Base-by-base conservation (phyloP, 2,888 invertebrate genomes). In the Corbicula japonica region DNA sequence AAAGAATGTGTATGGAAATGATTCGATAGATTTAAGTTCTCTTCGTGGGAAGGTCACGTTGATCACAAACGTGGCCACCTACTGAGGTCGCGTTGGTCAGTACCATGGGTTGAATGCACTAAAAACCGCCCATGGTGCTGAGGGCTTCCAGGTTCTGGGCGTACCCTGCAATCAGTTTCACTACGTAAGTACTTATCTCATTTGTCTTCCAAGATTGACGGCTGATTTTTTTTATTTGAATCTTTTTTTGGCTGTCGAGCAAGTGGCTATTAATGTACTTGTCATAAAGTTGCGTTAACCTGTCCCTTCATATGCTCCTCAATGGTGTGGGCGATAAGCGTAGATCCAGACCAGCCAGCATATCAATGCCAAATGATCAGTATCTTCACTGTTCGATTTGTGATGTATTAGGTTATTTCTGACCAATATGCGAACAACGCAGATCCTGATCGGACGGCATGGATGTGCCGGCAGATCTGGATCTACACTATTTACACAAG, bases 111-210 rank as follows among this genome's bases (percentile, higher is more conserved):
- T 94, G 91, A 94, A 94, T 93, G 94, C 93, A 93, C 93, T 94
- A 38, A 92, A 93, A 83, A 82, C 89, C 32, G 87, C 87, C 38
- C 92, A 90, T 84, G 86, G 87, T 60, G 86, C 91, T 18, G 60
- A 73, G n/a, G 80, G 85, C 75, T 90, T 94, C 41, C 88, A 86
- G 38, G 88, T 94, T 35, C 87, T 94, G n/a, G 94, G 92, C 18
- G 93, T 94, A 75, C 94, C 94, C 18, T 94, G 94, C 84, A 94
- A 94, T 86, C 93, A 94, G 80, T 94, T 94, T 83, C 92, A 92
- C 46, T 82, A 86, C 84, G 90, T 93, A 79, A 78, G 85, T 86
- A 32, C 35, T 38, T 38, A 12, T 38, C 41, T 38, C 18, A 12
- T 38, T 12, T 18, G 10, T 12, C 18, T 8, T 38, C 18, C 8